Percentiles rank a stretch among this genome's conserved stretches.
These are phyloP conservation scores for Campylomormyrus tamandua DNA, from an alignment of 2,113 vertebrate species.

Conservation along the genomic window DNA sequence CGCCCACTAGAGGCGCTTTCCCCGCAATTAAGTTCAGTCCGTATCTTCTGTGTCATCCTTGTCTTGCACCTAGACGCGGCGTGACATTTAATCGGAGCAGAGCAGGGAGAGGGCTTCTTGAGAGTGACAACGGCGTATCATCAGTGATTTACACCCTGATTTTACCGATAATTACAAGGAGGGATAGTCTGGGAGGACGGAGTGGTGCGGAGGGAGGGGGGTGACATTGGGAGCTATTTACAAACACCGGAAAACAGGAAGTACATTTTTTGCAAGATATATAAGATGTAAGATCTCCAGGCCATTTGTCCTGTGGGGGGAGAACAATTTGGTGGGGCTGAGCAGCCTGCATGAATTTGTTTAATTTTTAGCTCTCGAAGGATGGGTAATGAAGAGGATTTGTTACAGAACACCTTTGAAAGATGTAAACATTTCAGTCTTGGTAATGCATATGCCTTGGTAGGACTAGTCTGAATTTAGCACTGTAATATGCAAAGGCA, in stretches of 20 bases:
- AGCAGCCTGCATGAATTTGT: not conserved
- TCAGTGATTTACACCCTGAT: conserved; percentile 18
- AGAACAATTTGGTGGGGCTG: too few relatives aligned
- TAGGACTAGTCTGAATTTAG: not conserved
- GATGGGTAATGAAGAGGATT: not conserved
- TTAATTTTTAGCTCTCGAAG: not conserved
- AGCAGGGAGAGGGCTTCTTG: conserved; percentile 13
- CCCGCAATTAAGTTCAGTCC: conserved; percentile 2
- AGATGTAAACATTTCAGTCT: not conserved
- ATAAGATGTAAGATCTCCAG: not conserved
- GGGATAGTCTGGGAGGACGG: not conserved
- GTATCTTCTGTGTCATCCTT: not conserved
- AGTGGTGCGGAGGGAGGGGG: not conserved
- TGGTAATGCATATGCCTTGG: not conserved
- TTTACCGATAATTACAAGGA: conserved; percentile 19
- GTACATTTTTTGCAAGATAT: not conserved
- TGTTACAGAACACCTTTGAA: not conserved
- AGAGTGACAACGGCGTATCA: conserved; percentile 1
- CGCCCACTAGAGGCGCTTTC: conserved; percentile 23
- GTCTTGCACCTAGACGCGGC: conserved; percentile 23
- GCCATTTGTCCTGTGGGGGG: not conserved
- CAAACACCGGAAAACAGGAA: not conserved
- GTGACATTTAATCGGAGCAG: conserved; percentile 30
- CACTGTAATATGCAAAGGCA: not conserved
- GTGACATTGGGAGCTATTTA: not conserved